Percentiles rank a stretch among this genome's conserved stretches.
Conservation (phyloP, 2,888 invertebrate species). For the Micoletzkya japonica region DNA sequence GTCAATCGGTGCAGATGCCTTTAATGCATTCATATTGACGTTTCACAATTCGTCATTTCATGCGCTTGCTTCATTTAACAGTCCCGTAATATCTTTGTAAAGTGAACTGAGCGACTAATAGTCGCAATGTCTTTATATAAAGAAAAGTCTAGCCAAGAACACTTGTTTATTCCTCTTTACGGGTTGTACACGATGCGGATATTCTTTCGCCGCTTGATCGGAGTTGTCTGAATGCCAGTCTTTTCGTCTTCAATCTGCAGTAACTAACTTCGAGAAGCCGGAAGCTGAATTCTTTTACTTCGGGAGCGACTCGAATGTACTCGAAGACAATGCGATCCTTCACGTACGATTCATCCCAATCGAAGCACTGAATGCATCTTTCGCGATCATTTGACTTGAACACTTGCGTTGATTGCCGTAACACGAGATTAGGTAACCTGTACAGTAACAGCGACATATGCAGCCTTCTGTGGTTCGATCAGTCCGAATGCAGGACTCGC, state of each 20-base stretch:
- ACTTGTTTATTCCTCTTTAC: conserved; percentile 26
- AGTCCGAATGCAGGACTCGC: conserved; percentile 33
- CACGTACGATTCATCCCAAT: conserved; percentile 23
- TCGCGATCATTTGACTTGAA: too few species aligned
- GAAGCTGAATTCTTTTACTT: conserved; percentile 33
- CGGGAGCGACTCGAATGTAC: conserved; percentile 33
- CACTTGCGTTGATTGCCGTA: not conserved
- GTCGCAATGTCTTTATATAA: too few species aligned
- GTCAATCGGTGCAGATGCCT: too few species aligned
- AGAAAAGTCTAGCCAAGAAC: too few species aligned
- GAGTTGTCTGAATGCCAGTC: not conserved
- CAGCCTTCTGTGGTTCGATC: conserved; percentile 31
- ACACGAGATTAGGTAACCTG: conserved; percentile 30
- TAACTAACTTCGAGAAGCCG: conserved; percentile 29
- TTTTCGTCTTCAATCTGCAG: not conserved
- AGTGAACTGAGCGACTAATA: too few species aligned
- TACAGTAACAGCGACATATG: conserved; percentile 32
- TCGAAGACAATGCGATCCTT: conserved; percentile 39
- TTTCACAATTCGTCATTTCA: too few species aligned
- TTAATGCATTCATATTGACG: too few species aligned
- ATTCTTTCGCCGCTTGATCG: conserved; percentile 33
- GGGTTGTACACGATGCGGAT: conserved; percentile 38
- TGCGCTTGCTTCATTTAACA: too few species aligned
- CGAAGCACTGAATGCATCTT: too few species aligned
- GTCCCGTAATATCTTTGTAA: too few species aligned